Evolutionary conservation across 1,140 invertebrate species (phyloP).

Genomic region (Lamellibrachia luymesi): DNA sequence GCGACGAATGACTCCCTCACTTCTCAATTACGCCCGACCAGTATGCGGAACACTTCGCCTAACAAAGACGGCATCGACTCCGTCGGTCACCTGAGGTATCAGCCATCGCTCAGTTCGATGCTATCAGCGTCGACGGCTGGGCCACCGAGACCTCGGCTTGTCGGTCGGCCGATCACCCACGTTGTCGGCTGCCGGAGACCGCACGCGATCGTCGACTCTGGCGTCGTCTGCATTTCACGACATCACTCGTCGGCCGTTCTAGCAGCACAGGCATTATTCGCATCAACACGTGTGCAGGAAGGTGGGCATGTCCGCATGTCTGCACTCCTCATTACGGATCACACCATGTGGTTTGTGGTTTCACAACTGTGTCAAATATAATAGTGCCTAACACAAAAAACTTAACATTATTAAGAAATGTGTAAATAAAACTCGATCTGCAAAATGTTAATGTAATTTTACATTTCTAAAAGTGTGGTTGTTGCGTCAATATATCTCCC

Average conservation of each 20-base stretch:
- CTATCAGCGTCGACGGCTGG: background rate
- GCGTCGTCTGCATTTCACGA: background rate
- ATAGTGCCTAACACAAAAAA: no score
- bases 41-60: background rate
- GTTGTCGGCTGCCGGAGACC: background rate
- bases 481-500: no score
- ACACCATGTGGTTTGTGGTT: no score
- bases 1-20: background rate
- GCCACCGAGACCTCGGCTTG: background rate
- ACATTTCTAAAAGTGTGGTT: no score
- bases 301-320: no score
- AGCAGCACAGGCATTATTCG: background rate
- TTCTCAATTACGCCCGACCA: background rate
- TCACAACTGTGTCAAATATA: no score
- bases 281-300: no score
- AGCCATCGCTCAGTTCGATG: background rate
- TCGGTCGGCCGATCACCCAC: background rate
- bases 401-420: no score
- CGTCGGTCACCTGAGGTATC: background rate
- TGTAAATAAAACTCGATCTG: no score
- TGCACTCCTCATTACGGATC: no score
- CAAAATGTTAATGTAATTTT: no score
- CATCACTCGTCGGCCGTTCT: background rate
- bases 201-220: background rate
- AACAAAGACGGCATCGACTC: background rate